Base-by-base conservation (phyloP, 2,797 vertebrate species). In the Hirundo rustica region DNA sequence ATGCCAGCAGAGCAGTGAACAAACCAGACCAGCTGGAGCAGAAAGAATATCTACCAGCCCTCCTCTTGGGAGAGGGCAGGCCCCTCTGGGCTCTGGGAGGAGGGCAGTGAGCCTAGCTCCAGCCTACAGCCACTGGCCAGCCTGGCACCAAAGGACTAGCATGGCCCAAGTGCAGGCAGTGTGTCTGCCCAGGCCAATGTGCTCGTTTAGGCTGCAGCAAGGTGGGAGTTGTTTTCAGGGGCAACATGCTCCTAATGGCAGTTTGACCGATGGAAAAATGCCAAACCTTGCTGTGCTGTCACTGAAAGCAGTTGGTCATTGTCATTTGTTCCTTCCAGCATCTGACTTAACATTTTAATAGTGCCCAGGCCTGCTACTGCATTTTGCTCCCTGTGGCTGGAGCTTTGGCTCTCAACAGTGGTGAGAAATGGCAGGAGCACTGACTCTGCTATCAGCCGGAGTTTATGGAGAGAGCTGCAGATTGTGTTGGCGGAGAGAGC, bases 11-110 rank as follows among this genome's bases (percentile, higher is more conserved):
- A 73, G 36, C 53, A 95, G 57, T 74, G 55, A 94, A 89, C 60
- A 64, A 66, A 73, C 25, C 34, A 67, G 45, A n/a, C 44, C 44
- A 76, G 62, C 89, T 90, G 73, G 23, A 91, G 57, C 32, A 74
- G 53, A 40, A 81, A 75, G 34, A 85, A 79, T 23, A 72, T 66
- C 65, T 8, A 20, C 29, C 45, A 91, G 32, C 50, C 44, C n/a
- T 77, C 44, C 70, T 93, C 73, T 2, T 78, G 51, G 55, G 36
- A 80, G 70, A 92, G 77, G 86, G 78, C 82, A 82, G 95, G 92
- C 22, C 86, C 93, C 84, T 86, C 79, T 61, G 53, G 10, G 29
- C 57, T 57, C 54, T 5, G 5, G 36, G 55, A 94, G 61, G 88
- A 80, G 19, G 68, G 54, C 29, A 72, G 55, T 7, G 26, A 80